phyloP scores from a whole-genome alignment of 2,113 vertebrate genomes.

The Nothoprocta perdicaria region DNA sequence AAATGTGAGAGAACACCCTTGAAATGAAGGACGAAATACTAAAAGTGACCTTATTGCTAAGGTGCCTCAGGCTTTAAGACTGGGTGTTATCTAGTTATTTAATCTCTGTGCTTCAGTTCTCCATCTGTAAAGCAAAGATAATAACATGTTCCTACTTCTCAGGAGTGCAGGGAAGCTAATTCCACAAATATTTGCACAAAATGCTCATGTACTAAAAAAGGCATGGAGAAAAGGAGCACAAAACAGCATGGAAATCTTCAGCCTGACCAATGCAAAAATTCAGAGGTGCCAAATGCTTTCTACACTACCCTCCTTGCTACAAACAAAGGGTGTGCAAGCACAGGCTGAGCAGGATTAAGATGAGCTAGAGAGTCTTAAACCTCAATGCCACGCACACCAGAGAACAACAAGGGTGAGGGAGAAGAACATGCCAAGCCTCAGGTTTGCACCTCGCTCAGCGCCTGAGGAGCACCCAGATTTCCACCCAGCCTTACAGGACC shows the following conservation, averaged over 20 bases:
- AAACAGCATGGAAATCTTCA: neutral
- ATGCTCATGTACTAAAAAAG: neutral
- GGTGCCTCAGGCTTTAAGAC: neutral
- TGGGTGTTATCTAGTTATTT: neutral
- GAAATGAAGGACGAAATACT: constrained; percentile 1
- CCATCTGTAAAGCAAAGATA: neutral
- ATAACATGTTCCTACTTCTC: neutral
- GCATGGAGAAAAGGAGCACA: neutral
- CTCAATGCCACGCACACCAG: neutral
- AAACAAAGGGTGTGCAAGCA: neutral
- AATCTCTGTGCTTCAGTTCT: neutral
- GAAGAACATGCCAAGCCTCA: neutral
- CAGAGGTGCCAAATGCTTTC: neutral
- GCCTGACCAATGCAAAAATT: neutral
- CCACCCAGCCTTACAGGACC: neutral
- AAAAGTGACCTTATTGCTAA: neutral
- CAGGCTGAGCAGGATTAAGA: neutral
- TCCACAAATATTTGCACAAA: neutral
- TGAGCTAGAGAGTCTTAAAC: neutral
- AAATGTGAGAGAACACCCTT: neutral
- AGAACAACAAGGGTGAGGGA: neutral
- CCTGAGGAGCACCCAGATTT: neutral
- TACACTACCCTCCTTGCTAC: neutral
- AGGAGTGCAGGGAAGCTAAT: neutral
- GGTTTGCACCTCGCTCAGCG: neutral